Conservation (phyloP, 2,113 vertebrate genomes). For the Brachypteracias leptosomus region DNA sequence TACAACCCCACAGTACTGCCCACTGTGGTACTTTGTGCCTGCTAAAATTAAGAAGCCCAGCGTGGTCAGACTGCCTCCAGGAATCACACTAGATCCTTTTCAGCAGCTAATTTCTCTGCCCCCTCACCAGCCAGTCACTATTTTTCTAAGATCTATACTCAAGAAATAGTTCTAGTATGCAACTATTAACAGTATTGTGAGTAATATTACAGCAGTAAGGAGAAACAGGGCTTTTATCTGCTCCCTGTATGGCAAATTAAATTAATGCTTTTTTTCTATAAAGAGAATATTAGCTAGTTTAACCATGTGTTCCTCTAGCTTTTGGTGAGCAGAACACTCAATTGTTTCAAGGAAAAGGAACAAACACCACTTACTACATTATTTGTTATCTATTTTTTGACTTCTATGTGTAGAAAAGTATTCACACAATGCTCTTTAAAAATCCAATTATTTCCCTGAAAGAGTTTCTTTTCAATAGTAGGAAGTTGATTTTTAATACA, state of each 20-base stretch:
- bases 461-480: not conserved
- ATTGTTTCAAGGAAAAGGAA: not conserved
- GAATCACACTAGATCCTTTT: not conserved
- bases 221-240: not conserved
- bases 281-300: not conserved
- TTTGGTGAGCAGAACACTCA: not conserved
- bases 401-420: not conserved
- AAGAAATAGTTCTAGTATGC: not conserved
- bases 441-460: not conserved
- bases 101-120: not conserved
- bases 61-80: not conserved
- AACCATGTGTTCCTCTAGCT: not conserved
- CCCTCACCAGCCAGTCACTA: not conserved
- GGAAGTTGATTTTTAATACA: not conserved
- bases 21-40: not conserved
- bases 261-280: not conserved
- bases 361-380: not conserved
- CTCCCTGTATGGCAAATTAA: not conserved
- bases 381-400: not conserved
- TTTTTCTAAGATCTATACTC: not conserved
- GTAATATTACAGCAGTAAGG: not conserved
- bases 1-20: not conserved
- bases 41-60: not conserved
- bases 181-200: not conserved
- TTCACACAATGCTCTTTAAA: not conserved